Conservation (phyloP, 2,797 vertebrate genomes). For the Tangara arthus region DNA sequence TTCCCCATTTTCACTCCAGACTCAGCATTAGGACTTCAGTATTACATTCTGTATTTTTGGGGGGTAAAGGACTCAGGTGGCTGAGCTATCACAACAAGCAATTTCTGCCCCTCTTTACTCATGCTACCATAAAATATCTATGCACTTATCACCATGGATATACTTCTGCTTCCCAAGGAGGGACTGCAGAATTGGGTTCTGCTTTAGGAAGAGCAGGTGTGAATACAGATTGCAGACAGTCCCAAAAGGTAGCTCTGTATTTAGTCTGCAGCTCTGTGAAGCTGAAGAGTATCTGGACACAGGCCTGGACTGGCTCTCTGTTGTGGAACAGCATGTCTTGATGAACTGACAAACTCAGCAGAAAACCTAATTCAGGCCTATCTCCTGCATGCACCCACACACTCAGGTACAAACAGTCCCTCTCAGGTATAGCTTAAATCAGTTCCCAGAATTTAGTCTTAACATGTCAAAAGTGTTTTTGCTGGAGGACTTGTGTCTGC, state of each 20-base stretch:
- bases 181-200: neutral
- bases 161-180: neutral
- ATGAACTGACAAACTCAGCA: neutral
- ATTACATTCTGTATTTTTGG: neutral
- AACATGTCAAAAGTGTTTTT: conserved; percentile 21
- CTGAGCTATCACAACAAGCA: neutral
- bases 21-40: neutral
- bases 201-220: neutral
- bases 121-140: neutral
- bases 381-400: neutral
- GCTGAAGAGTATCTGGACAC: neutral
- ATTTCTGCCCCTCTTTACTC: neutral
- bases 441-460: conserved; percentile 10
- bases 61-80: neutral
- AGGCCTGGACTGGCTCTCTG: neutral
- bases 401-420: neutral
- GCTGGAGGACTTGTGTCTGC: neutral
- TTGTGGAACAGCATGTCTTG: neutral
- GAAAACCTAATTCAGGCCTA: neutral
- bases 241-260: neutral
- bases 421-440: neutral
- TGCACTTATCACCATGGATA: neutral
- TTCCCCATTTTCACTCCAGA: neutral
- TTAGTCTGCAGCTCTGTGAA: neutral
- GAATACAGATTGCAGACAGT: neutral